Base-by-base conservation (phyloP, 2,113 vertebrate genomes). In the Pyxicephalus adspersus region DNA sequence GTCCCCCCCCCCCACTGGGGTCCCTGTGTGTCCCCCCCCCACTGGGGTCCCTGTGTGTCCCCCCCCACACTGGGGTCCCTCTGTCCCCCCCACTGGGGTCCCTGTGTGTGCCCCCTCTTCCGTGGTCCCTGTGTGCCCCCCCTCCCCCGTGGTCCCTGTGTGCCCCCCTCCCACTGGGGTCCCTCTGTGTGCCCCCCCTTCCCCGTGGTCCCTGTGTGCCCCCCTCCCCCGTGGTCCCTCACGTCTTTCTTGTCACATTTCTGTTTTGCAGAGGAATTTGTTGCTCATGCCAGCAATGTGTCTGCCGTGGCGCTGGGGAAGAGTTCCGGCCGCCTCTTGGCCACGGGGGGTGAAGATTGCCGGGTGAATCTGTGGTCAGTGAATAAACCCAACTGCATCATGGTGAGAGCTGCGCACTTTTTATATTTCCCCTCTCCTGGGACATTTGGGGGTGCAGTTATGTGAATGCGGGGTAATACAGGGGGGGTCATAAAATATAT, bases 371-470 rank as follows among this genome's bases (percentile, higher is more conserved):
- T 99, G 81, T 99, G 96, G 97, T 94, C 95, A 1, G 92, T 99
- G 77, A 98, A 92, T 93, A 99, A 98, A 86, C 93, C 96, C 82
- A 99, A 96, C 93, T 99, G 98, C 88, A 95, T 99, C 87, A 99
- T 99, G 97, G 98, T 99, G 91, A 94, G 91, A 26, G 0, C 60
- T 6, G 0, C 3, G 0, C 3, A 5, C 17, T 51, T 7, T 22
- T 66, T 0, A 23, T 57, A 20, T 5, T 18, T 18, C 52, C 52
- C 19, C 5, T 54, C 52, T 23, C 58, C 23, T n/a, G n/a, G n/a
- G n/a, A n/a, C n/a, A n/a, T n/a, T n/a, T n/a, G n/a, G n/a, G n/a
- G n/a, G n/a, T n/a, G n/a, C n/a, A n/a, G n/a, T n/a, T n/a, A n/a
- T n/a, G n/a, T n/a, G n/a, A n/a, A n/a, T n/a, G n/a, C n/a, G n/a